These are phyloP conservation scores for Oplegnathus fasciatus DNA, from an alignment of 2,113 vertebrate species.

Conservation along the genomic window DNA sequence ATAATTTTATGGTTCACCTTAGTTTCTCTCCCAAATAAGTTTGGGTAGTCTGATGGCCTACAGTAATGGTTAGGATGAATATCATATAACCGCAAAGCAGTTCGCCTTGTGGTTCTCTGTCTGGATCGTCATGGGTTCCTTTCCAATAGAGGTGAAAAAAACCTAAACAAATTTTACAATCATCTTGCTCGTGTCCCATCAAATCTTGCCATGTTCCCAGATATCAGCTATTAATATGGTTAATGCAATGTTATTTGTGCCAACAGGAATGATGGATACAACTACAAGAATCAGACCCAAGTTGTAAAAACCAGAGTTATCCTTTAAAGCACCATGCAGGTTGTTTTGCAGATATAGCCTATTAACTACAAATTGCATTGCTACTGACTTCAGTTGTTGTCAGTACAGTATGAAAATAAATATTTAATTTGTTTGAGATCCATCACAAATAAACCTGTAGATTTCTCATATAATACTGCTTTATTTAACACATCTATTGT, in stretches of 20 bases:
- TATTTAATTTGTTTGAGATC: not conserved
- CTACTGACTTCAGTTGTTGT: not conserved
- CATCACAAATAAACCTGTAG: not conserved
- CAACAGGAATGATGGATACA: not conserved
- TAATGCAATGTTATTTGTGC: not conserved
- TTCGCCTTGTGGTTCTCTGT: not conserved
- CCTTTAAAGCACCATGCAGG: too few relatives aligned
- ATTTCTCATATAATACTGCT: not conserved
- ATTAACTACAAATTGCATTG: not conserved
- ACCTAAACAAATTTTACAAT: too few relatives aligned
- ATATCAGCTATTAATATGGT: not conserved
- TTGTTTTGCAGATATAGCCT: not conserved
- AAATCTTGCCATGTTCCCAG: not conserved
- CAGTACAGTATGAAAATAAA: not conserved
- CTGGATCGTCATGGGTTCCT: not conserved
- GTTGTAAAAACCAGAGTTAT: not conserved
- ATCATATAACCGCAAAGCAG: not conserved
- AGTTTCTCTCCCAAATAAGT: not conserved
- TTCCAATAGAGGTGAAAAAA: not conserved
- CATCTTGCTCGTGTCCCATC: not conserved
- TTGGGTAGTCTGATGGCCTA: not conserved
- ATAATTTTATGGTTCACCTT: not conserved
- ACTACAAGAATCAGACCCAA: not conserved
- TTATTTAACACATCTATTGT: not conserved
- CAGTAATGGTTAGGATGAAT: not conserved